phyloP scores from a whole-genome alignment of 2,113 vertebrate genomes.

The Tonatia bakeri region DNA sequence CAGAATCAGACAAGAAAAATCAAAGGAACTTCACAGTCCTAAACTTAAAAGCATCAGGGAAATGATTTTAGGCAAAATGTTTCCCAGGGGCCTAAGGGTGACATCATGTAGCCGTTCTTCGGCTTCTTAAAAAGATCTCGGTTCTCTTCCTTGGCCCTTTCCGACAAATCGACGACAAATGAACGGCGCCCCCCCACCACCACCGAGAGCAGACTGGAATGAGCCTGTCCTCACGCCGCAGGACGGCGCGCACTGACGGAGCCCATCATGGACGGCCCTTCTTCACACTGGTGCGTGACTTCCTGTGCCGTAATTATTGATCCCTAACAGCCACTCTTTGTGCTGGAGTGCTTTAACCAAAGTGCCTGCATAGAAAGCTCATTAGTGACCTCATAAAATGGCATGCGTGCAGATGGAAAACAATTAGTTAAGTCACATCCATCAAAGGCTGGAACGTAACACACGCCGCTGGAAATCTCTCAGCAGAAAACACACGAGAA shows the following conservation, averaged over 20 bases:
- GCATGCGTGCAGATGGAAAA: slow-evolving; percentile 5
- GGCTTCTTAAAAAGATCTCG: slow-evolving; percentile 23
- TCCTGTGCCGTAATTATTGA: slow-evolving; percentile 60
- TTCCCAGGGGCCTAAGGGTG: slow-evolving; percentile 46
- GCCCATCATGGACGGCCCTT: slow-evolving; percentile 33
- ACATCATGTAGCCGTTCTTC: slow-evolving; percentile 37
- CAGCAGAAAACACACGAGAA: neutral
- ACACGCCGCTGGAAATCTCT: neutral
- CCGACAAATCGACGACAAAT: slow-evolving; percentile 20
- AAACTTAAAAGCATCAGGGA: slow-evolving; percentile 58
- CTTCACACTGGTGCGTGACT: slow-evolving; percentile 36
- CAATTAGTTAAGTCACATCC: neutral
- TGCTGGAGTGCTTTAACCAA: slow-evolving; percentile 36
- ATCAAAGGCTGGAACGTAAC: slow-evolving; percentile 34
- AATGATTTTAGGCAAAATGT: slow-evolving; percentile 53
- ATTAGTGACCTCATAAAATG: slow-evolving; percentile 44
- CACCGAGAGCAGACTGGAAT: neutral
- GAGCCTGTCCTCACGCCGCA: slow-evolving; percentile 33
- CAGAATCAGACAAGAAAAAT: slow-evolving; percentile 42
- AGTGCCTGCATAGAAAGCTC: slow-evolving; percentile 40
- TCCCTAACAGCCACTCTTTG: slow-evolving; percentile 53
- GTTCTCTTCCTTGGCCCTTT: slow-evolving; percentile 21
- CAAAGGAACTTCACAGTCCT: slow-evolving; percentile 45
- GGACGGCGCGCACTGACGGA: slow-evolving; percentile 35
- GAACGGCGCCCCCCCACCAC: slow-evolving; percentile 9